phyloP scores from a whole-genome alignment of 2,888 invertebrate genomes.

The Minunthozetes semirufus region DNA sequence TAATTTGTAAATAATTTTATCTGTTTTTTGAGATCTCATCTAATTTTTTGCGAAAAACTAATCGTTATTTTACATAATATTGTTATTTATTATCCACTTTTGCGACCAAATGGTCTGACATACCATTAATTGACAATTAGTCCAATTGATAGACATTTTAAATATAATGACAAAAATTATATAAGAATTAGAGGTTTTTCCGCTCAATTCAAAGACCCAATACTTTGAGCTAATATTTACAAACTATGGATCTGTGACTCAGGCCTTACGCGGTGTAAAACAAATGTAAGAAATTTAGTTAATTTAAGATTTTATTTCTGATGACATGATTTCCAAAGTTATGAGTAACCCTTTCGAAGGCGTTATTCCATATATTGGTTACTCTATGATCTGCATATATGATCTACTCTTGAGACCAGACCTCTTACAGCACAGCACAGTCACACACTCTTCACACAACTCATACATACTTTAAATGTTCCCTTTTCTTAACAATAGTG shows the following conservation, averaged over 20 bases:
- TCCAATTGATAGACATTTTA: no score
- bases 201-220: not conserved
- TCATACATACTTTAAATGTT: not conserved
- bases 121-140: no score
- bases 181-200: no score
- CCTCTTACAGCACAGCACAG: not conserved
- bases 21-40: conserved; percentile 19
- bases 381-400: no score
- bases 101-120: not conserved
- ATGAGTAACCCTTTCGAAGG: not conserved
- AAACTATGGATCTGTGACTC: conserved; percentile 22
- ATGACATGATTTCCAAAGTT: conserved; percentile 18
- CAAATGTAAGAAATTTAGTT: not conserved
- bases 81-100: conserved; percentile 21
- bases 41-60: not conserved
- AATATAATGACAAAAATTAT: no score
- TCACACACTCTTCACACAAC: not conserved
- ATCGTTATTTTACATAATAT: conserved; percentile 24
- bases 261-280: not conserved
- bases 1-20: conserved; percentile 9
- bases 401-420: not conserved
- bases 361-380: conserved; percentile 1
- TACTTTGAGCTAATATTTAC: not conserved
- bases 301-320: conserved; percentile 16
- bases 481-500: conserved; percentile 6